A percentile compares a stretch with the other conserved stretches of the same genome.
phyloP scores from a whole-genome alignment of 2,113 vertebrate species.

The Shinisaurus crocodilurus region DNA sequence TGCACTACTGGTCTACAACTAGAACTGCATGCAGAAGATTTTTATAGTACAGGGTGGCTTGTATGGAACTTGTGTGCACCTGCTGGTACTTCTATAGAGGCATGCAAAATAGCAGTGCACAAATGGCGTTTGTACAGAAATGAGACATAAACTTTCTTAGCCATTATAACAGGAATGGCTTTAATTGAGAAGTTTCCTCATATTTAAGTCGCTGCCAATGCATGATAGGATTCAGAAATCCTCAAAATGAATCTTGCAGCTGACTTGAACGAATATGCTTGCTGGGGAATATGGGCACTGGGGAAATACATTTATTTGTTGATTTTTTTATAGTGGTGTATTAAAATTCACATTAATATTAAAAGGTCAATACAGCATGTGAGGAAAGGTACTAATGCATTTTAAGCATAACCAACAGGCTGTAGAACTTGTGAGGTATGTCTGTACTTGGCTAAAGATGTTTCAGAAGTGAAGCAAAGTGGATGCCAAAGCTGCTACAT shows the following conservation, averaged over 20 bases:
- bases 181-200: background rate
- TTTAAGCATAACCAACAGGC: background rate
- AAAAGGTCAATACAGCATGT: background rate
- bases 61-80: no score
- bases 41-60: no score
- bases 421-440: background rate
- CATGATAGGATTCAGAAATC: background rate
- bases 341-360: background rate
- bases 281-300: no score
- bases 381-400: background rate
- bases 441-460: background rate
- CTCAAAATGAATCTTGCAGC: background rate
- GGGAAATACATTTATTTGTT: background rate
- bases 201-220: background rate
- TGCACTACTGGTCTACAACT: no score
- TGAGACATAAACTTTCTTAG: background rate
- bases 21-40: no score
- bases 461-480: background rate
- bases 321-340: background rate
- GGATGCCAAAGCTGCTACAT: background rate
- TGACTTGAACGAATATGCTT: background rate
- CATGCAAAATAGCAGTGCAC: background rate
- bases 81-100: no score
- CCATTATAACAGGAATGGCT: background rate
- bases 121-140: background rate